Conservation (phyloP, 1,140 invertebrate species). For the Archivesica marissinica region DNA sequence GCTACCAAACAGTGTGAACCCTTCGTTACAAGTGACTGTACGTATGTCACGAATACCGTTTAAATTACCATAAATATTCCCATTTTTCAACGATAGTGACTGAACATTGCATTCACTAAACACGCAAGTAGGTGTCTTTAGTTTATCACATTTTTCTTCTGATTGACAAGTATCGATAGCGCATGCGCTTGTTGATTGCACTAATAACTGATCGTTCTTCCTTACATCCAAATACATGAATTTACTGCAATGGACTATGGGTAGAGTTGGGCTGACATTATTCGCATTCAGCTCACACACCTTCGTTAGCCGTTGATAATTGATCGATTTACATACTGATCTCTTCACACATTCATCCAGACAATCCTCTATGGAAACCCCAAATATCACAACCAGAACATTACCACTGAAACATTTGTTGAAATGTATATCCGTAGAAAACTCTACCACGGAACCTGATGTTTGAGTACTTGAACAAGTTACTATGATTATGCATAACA, state of each 20-base stretch:
- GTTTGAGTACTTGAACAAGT: too few species aligned
- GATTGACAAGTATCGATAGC: not conserved
- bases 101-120: not conserved
- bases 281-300: conserved; percentile 10
- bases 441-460: too few species aligned
- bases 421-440: not conserved
- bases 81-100: not conserved
- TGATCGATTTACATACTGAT: conserved; percentile 11
- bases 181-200: not conserved
- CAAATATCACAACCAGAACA: not conserved
- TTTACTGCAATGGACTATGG: not conserved
- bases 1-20: not conserved
- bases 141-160: not conserved
- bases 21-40: not conserved
- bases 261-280: not conserved
- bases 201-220: not conserved
- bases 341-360: conserved; percentile 17
- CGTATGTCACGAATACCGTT: conserved; percentile 17
- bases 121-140: not conserved
- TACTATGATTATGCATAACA: too few species aligned
- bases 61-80: conserved; percentile 21
- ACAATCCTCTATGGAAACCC: not conserved
- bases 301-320: not conserved
- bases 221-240: not conserved
- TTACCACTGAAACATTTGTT: not conserved